Evolutionary conservation across 2,797 vertebrate species (phyloP), one percentile per base, ranked within the genome.

Genomic region (Morus bassanus): DNA sequence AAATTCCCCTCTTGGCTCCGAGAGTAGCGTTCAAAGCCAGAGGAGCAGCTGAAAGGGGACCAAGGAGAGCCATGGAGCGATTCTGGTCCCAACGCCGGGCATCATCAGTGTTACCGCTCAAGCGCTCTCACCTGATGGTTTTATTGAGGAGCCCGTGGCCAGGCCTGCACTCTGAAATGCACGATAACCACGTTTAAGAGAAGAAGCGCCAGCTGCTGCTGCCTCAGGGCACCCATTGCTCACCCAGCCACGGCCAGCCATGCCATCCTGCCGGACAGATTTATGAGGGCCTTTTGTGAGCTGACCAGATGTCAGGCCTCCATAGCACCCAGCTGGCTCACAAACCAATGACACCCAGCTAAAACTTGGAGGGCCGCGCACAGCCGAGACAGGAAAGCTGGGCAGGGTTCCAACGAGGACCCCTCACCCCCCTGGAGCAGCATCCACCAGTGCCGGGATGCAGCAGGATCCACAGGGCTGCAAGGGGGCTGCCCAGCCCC

Each of bases 81-180:
- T 23, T 33, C 37, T 7, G 30, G 7, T 33, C 51, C 67, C 1
- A 0, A 1, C 2, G 1, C 7, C 7, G 0, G 1, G 48, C 79
- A n/a, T 6, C 0, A 0, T 5, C 63, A 51, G 67, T 11, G 6
- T 3, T 41, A 18, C 80, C 2, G 14, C 84, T 39, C 63, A 16
- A 53, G 53, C 6, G 10, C 6, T 23, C 64, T 25, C 69, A 37
- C 67, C 76, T 3, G 4, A 6, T 0, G 3, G 53, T 30, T 67
- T 3, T 9, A 3, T 18, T 1, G 51, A 23, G 65, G 33, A 80
- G 50, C 54, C 76, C 6, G 2, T 0, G 2, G 81, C 18, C 92
- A 13, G 92, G 3, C 23, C 79, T 11, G 21, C 64, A 0, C 78
- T 13, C 22, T 2, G 48, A 64, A 22, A 31, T 0, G 4, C 67